These are phyloP conservation scores for Caenorhabditis parvicauda DNA, from an alignment of 2,888 invertebrate genomes.

Conservation along the genomic window DNA sequence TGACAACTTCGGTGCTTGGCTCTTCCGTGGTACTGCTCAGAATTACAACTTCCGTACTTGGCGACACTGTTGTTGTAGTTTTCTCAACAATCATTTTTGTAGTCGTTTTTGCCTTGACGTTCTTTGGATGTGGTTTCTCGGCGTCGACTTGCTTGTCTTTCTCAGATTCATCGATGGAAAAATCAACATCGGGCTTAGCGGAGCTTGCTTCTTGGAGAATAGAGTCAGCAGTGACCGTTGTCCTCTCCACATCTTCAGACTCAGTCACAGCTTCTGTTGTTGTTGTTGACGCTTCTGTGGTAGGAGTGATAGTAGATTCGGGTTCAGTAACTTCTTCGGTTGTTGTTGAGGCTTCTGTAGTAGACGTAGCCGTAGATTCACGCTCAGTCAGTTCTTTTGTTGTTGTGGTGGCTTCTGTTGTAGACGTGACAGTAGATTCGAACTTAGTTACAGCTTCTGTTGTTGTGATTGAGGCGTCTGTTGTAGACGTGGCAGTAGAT, in stretches of 20 bases:
- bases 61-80: background rate
- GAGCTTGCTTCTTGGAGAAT: background rate
- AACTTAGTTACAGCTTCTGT: background rate
- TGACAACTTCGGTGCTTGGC: slow-evolving; percentile 1
- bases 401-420: slow-evolving; percentile 1
- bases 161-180: background rate
- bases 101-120: too few species aligned
- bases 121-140: too few species aligned
- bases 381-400: background rate
- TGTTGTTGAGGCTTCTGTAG: slow-evolving; percentile 1
- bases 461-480: too few species aligned
- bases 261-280: background rate
- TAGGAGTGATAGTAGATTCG: too few species aligned
- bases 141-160: too few species aligned
- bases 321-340: background rate
- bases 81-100: background rate
- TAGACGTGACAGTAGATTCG: background rate
- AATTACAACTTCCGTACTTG: background rate
- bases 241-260: background rate
- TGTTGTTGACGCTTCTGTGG: background rate
- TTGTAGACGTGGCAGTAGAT: too few species aligned
- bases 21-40: background rate
- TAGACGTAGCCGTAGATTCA: background rate
- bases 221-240: background rate
- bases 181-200: background rate